Conservation (phyloP, 2,888 invertebrate species). For the Sarcophaga rosellei region DNA sequence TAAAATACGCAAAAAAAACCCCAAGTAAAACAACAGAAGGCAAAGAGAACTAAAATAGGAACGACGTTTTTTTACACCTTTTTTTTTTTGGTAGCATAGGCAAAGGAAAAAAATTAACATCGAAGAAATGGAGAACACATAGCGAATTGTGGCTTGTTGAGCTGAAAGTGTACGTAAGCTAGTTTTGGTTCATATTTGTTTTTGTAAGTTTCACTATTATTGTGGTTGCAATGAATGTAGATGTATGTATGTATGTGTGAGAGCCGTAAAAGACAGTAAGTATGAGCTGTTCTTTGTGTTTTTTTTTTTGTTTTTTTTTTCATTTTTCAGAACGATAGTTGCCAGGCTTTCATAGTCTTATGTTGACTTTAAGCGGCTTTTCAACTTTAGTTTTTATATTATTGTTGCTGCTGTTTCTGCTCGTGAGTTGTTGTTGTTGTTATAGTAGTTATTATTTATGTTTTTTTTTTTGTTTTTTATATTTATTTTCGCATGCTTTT, state of each 20-base stretch:
- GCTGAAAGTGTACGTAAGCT: neutral
- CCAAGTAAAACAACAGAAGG: neutral
- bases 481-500: neutral
- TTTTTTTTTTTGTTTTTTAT: neutral
- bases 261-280: neutral
- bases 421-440: constrained; percentile 2
- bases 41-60: neutral
- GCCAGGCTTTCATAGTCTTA: constrained; percentile 50
- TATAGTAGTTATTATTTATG: neutral
- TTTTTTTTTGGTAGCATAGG: neutral
- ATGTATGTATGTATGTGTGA: neutral
- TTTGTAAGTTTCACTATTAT: constrained; percentile 1
- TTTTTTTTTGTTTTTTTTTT: constrained; percentile 18
- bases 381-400: constrained; percentile 37
- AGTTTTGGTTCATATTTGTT: constrained; percentile 5
- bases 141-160: constrained; percentile 22
- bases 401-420: constrained; percentile 1
- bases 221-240: neutral
- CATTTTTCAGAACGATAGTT: constrained; percentile 27
- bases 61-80: neutral
- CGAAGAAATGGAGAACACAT: neutral
- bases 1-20: neutral
- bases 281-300: neutral
- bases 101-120: neutral
- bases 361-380: constrained; percentile 63